Evolutionary conservation across 2,888 invertebrate species (phyloP).

Genomic region (Minunthozetes semirufus): DNA sequence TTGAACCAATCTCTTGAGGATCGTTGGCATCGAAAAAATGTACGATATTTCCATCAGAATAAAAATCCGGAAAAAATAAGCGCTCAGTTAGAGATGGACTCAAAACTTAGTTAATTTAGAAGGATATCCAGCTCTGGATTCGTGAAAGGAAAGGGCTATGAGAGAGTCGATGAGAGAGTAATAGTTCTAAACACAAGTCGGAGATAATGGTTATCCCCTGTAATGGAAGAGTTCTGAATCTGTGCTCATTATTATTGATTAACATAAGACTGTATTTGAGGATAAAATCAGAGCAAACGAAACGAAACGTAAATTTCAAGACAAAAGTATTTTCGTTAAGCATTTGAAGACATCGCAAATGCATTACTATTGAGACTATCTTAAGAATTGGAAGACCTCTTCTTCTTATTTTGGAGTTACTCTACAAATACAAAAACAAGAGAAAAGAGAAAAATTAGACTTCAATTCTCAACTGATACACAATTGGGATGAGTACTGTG

Average conservation of each 20-base stretch:
- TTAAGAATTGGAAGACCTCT: not conserved
- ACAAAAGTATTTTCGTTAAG: not conserved
- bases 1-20: not conserved
- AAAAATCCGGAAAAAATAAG: not conserved
- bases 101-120: not conserved
- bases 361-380: slow-evolving; percentile 14
- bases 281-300: slow-evolving; percentile 1
- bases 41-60: not conserved
- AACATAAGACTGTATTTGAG: slow-evolving; percentile 17
- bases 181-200: not conserved
- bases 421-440: not conserved
- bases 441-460: slow-evolving; percentile 5
- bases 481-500: not conserved
- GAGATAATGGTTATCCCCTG: not conserved
- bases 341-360: slow-evolving; percentile 21
- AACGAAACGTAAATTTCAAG: not conserved
- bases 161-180: not conserved
- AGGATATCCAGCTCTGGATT: not conserved
- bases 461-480: not conserved
- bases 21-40: not conserved
- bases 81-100: not conserved
- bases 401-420: not conserved
- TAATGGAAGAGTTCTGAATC: not conserved
- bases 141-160: not conserved
- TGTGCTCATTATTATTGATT: slow-evolving; percentile 23